phyloP scores from a whole-genome alignment of 2,113 vertebrate genomes.

The Colossoma macropomum region DNA sequence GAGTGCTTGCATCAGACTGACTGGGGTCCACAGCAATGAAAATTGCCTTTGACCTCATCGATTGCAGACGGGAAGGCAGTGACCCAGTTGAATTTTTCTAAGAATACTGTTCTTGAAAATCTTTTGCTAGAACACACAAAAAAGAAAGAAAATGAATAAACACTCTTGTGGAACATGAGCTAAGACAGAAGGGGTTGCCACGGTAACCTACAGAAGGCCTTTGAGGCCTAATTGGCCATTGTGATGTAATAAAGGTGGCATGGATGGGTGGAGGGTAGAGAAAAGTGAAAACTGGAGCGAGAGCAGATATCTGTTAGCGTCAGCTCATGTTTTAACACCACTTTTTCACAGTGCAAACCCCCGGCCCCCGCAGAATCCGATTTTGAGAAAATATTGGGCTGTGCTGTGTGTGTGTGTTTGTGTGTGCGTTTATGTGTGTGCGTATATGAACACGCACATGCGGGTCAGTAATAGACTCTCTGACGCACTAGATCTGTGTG shows the following conservation, averaged over 20 bases:
- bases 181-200: not conserved
- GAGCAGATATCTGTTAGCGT: constrained; percentile 8
- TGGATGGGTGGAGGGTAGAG: not conserved
- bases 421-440: constrained; percentile 14
- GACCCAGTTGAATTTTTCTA: not conserved
- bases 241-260: constrained; percentile 7
- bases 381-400: constrained; percentile 10
- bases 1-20: not conserved
- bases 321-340: constrained; percentile 13
- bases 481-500: constrained; percentile 72
- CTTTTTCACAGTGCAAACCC: not conserved
- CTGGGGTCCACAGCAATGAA: not conserved
- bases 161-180: not conserved
- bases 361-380: not conserved
- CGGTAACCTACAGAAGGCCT: constrained; percentile 24
- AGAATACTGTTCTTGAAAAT: not conserved
- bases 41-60: not conserved
- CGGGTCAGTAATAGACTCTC: constrained; percentile 72
- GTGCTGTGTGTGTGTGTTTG: not conserved
- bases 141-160: not conserved
- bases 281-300: not conserved
- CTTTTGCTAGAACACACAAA: not conserved
- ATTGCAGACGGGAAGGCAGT: not conserved
- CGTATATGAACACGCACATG: constrained; percentile 17
- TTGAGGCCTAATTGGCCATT: not conserved